Base-by-base conservation (phyloP, 1,140 invertebrate species). In the Antheraea mylitta region DNA sequence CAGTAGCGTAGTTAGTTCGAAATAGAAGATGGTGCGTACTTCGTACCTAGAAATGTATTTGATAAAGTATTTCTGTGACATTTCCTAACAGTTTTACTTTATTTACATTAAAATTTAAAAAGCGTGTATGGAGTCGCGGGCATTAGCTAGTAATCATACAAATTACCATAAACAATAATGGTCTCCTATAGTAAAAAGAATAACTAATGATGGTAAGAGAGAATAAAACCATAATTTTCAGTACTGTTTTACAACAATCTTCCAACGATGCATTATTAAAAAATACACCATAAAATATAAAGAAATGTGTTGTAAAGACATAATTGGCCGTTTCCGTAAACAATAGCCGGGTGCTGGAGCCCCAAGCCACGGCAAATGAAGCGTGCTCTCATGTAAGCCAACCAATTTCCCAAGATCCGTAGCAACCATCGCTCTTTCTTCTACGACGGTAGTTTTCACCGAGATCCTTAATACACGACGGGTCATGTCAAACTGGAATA, bases 251-350 rank as follows among this genome's bases (percentile, higher is more conserved):
- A 30, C 60, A 30, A 36, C 19, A 61, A 22, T 30, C 18, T 61
- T 61, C 30, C 60, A 19, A 10, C 18, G 60, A 10, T 30, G 30
- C 18, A 61, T 61, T 30, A 61, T 61, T 61, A 30, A 61, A 22
- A 61, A 61, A 36, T 36, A 22, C 16, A 22, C 60, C 60, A 42
- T 65, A 65, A 65, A 65, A 42, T 65, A 64, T 64, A 64, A 83
- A 81, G 74, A 81, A 79, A 73, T 86, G 76, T 83, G 80, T 81
- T 84, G 80, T 86, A 80, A 88, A 85, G 80, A 84, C 83, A 82
- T 86, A 90, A 90, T 90, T 87, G 86, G 82, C 74, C 75, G 79
- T 81, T 84, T 81, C 79, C 79, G 78, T 85, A 90, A 85, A 88
- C 87, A 90, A 87, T 85, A 74, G 80, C 72, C 69, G 75, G 85